phyloP scores from a whole-genome alignment of 2,888 invertebrate species.

The Euclidia mi region DNA sequence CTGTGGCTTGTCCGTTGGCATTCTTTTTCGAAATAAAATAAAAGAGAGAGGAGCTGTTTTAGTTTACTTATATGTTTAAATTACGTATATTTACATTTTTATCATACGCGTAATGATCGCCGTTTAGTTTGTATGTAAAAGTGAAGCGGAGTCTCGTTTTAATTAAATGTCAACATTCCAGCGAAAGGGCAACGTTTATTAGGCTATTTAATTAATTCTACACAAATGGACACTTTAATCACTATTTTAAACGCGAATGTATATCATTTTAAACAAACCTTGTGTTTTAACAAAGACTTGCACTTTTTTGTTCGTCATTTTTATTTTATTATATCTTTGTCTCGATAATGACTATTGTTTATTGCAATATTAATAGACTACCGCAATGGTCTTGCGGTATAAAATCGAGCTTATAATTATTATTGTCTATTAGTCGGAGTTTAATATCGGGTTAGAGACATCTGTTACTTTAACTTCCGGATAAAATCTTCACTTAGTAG shows the following conservation, averaged over 20 bases:
- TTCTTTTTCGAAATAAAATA: no score
- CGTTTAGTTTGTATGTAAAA: conserved; percentile 68
- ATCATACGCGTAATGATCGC: conserved; percentile 66
- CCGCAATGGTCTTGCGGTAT: no score
- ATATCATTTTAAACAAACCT: conserved; percentile 53
- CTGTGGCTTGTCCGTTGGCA: no score
- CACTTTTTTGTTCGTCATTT: no score
- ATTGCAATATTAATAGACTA: no score
- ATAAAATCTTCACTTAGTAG: no score
- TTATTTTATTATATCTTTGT: no score
- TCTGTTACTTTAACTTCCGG: no score
- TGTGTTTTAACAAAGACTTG: conserved; percentile 20
- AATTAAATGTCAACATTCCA: conserved; percentile 84
- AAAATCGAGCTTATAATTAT: no score
- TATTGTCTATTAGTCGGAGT: no score
- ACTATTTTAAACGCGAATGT: conserved; percentile 62
- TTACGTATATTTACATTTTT: conserved; percentile 48
- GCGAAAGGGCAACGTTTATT: conserved; percentile 77
- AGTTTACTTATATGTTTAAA: conserved; percentile 30
- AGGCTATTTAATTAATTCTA: conserved; percentile 62
- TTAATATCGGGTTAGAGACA: no score
- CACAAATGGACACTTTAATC: conserved; percentile 60
- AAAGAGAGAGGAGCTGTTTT: background rate
- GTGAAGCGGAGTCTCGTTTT: conserved; percentile 59
- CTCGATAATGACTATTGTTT: no score